A percentile compares a stretch with the other conserved stretches of the same genome.
Conservation (phyloP, 2,113 vertebrate genomes). For the Ardeotis arabs region DNA sequence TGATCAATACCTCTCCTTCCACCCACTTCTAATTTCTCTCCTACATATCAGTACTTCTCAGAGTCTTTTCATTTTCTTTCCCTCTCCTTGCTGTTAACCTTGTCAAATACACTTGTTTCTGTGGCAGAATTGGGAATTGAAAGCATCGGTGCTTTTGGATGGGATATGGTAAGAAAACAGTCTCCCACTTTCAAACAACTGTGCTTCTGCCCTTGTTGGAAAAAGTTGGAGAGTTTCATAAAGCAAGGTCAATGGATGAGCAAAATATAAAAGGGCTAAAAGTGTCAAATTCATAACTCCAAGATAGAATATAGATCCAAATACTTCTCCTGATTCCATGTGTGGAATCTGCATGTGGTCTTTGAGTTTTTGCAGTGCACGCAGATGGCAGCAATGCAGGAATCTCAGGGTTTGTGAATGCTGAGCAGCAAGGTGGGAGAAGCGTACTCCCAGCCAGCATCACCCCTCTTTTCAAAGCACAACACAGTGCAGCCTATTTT, state of each 20-base stretch:
- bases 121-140: background rate
- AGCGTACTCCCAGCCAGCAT: background rate
- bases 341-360: background rate
- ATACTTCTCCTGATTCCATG: background rate
- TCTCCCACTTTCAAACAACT: background rate
- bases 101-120: background rate
- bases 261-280: background rate
- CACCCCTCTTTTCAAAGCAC: background rate
- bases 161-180: background rate
- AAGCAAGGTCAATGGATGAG: background rate
- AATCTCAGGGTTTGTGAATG: background rate
- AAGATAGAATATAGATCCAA: background rate
- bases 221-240: background rate
- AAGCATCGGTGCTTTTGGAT: background rate
- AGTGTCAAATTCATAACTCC: background rate
- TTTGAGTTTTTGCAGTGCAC: background rate
- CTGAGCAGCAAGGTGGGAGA: background rate
- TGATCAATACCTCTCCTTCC: background rate
- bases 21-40: background rate
- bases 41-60: background rate
- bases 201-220: background rate
- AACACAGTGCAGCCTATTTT: accelerated
- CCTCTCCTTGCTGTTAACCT: background rate
- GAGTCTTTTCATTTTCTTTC: conserved; percentile 10
- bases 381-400: background rate